A percentile compares a stretch with the other conserved stretches of the same genome.
phyloP scores from a whole-genome alignment of 2,888 invertebrate species.

The Sthenelais limicola region DNA sequence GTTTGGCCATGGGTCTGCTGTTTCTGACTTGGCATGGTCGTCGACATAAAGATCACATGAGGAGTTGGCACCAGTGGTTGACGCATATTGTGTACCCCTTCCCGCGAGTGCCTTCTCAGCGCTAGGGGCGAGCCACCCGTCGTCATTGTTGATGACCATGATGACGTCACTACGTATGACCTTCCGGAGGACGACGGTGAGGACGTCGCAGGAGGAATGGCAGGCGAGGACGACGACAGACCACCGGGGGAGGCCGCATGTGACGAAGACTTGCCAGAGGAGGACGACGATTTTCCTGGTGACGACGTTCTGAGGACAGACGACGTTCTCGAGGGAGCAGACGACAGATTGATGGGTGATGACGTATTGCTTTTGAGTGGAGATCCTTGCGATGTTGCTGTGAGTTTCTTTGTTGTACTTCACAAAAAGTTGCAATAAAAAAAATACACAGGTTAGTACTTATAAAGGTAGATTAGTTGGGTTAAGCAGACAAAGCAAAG shows the following conservation, averaged over 20 bases:
- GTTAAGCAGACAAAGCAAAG: too few species aligned
- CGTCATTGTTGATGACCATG: neutral
- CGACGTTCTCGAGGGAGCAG: constrained; percentile 14
- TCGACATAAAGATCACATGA: constrained; percentile 25
- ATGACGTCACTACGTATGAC: too few species aligned
- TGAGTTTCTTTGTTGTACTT: constrained; percentile 3
- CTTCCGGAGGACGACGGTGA: too few species aligned
- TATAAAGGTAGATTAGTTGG: too few species aligned
- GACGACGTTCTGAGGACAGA: neutral
- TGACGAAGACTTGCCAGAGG: too few species aligned
- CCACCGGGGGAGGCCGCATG: too few species aligned
- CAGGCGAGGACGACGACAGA: too few species aligned
- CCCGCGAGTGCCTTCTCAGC: constrained; percentile 15
- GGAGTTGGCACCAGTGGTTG: constrained; percentile 28
- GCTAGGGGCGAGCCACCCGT: neutral
- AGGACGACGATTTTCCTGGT: too few species aligned
- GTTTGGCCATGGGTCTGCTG: constrained; percentile 1
- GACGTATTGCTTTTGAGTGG: constrained; percentile 2
- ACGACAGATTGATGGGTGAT: constrained; percentile 15
- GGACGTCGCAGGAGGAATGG: too few species aligned
- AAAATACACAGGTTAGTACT: too few species aligned
- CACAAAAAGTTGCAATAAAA: too few species aligned
- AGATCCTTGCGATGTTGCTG: constrained; percentile 23
- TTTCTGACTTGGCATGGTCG: neutral
- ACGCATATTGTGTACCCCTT: neutral